Percentiles rank a stretch among this genome's conserved stretches.
These are phyloP conservation scores for Telenomus remus DNA, from an alignment of 1,140 invertebrate species.

Conservation along the genomic window DNA sequence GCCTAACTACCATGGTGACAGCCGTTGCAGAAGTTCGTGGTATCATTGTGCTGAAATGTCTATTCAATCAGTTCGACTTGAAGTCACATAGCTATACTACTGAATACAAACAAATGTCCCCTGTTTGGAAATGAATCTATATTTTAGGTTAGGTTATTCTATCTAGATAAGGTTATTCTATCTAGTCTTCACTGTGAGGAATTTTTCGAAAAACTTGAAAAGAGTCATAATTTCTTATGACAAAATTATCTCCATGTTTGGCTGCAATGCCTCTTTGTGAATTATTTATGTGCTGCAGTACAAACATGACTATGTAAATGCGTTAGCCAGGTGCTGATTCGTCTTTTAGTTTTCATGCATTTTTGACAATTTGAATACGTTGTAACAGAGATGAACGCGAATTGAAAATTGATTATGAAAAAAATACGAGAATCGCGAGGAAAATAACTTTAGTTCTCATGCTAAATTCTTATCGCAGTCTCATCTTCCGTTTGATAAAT, in stretches of 20 bases:
- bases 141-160: conserved; percentile 2
- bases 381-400: no score
- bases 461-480: no score
- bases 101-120: no score
- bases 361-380: no score
- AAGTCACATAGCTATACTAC: no score
- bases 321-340: conserved; percentile 4
- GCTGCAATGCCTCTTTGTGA: conserved; percentile 6
- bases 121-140: conserved; percentile 12
- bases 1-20: conserved; percentile 23
- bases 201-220: no score
- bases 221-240: conserved; percentile 23
- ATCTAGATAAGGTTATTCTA: conserved; percentile 29
- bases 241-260: conserved; percentile 26
- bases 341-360: conserved; percentile 1
- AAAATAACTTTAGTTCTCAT: background rate
- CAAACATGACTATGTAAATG: background rate
- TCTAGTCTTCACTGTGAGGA: no score
- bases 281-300: conserved; percentile 7
- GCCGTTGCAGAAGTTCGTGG: conserved; percentile 19
- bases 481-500: no score
- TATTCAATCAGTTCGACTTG: conserved; percentile 14
- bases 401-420: background rate
- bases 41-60: conserved; percentile 27
- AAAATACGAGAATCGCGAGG: background rate